Evolutionary conservation across 1,140 invertebrate genomes (phyloP).

Genomic region (Gonatopus flavifemur): DNA sequence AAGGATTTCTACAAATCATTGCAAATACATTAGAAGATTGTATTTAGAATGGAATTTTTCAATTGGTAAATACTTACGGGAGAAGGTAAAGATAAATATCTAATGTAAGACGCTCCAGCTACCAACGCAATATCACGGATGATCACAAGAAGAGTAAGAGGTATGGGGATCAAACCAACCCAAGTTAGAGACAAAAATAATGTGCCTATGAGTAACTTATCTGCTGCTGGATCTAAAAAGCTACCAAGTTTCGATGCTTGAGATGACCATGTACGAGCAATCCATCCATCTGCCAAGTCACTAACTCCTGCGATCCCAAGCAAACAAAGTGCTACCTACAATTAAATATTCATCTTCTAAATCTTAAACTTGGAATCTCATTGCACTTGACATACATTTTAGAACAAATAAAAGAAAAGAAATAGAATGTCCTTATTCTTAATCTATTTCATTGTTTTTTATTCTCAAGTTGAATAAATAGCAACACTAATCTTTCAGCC

Average conservation of each 20-base stretch:
- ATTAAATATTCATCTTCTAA: conserved; percentile 14
- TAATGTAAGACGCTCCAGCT: conserved; percentile 80
- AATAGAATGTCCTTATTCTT: background rate
- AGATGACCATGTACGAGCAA: conserved; percentile 87
- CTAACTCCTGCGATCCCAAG: conserved; percentile 47
- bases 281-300: conserved; percentile 83
- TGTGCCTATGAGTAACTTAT: conserved; percentile 90
- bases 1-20: conserved; percentile 75
- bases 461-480: no score
- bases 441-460: no score
- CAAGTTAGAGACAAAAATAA: conserved; percentile 86
- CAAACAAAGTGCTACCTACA: conserved; percentile 46
- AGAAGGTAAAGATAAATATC: conserved; percentile 85
- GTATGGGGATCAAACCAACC: conserved; percentile 81
- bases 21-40: background rate
- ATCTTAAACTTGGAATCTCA: no score
- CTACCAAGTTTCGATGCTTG: conserved; percentile 92
- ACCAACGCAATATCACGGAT: conserved; percentile 82
- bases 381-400: conserved; percentile 2
- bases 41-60: no score
- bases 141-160: conserved; percentile 83
- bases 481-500: no score
- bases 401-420: background rate
- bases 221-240: conserved; percentile 96
- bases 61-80: conserved; percentile 67